Conservation (phyloP, 2,888 invertebrate species). For the Arrhopalites spinosus region DNA sequence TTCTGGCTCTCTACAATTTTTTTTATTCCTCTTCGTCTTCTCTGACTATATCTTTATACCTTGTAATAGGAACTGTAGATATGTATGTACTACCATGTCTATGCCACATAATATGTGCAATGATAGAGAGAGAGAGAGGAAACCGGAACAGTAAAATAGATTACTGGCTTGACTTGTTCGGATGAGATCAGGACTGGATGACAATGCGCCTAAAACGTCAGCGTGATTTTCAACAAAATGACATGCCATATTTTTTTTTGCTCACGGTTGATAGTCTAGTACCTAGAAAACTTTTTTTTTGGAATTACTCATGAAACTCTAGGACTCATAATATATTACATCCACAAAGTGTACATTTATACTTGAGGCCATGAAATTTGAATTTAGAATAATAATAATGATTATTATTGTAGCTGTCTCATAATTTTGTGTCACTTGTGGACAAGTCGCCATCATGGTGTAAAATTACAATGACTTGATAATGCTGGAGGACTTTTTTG, state of each 20-base stretch:
- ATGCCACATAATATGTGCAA: neutral
- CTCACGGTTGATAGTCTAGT: neutral
- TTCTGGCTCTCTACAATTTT: neutral
- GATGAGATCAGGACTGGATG: constrained; percentile 21
- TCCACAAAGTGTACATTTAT: neutral
- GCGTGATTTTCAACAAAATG: constrained; percentile 12
- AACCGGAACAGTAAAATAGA: constrained; percentile 39
- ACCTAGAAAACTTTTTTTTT: neutral
- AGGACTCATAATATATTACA: no score
- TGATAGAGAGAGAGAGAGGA: constrained; percentile 8
- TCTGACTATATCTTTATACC: neutral
- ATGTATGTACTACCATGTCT: no score
- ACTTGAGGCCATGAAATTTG: neutral
- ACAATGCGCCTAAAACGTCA: constrained; percentile 1
- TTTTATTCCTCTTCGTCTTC: neutral
- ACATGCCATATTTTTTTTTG: constrained; percentile 4
- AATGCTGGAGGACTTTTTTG: no score
- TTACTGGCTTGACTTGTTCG: constrained; percentile 34
- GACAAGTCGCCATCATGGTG: no score
- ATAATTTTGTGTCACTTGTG: neutral
- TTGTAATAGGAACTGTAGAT: neutral
- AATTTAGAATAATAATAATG: neutral
- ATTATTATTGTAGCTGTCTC: neutral
- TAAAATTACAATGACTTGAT: no score
- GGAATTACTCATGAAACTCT: no score